phyloP scores from a whole-genome alignment of 1,140 invertebrate species.

The Drosophila pruinosa region DNA sequence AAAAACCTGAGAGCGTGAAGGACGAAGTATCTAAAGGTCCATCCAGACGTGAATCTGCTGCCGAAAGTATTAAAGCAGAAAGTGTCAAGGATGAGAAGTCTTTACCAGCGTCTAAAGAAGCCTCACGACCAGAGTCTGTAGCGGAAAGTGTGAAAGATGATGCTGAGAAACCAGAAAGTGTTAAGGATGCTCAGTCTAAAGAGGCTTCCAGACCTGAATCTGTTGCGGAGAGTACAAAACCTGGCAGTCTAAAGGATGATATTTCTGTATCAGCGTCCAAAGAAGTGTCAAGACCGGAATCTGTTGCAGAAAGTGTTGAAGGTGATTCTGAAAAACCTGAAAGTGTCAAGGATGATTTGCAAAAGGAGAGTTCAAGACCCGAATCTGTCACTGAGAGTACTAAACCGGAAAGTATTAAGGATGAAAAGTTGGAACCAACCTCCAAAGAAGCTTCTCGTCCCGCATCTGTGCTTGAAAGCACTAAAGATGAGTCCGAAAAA shows the following conservation, averaged over 20 bases:
- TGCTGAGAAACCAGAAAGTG: not conserved
- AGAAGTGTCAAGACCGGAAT: constrained; percentile 35
- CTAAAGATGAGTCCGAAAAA: constrained; percentile 19
- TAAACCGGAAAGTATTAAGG: constrained; percentile 13
- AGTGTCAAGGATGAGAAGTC: not conserved
- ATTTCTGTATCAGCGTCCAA: constrained; percentile 28
- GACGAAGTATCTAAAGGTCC: constrained; percentile 13
- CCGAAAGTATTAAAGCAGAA: constrained; percentile 4
- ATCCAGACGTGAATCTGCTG: constrained; percentile 29
- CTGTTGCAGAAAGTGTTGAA: constrained; percentile 34
- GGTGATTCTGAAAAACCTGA: constrained; percentile 22
- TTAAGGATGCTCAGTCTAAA: constrained; percentile 4
- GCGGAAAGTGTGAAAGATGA: constrained; percentile 35
- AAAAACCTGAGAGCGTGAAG: constrained; percentile 6
- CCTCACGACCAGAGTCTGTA: constrained; percentile 17
- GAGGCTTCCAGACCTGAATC: constrained; percentile 24
- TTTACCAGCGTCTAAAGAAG: not conserved
- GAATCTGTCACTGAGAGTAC: constrained; percentile 30
- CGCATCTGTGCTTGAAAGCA: constrained; percentile 23
- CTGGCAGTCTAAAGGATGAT: constrained; percentile 17
- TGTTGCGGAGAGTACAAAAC: constrained; percentile 28
- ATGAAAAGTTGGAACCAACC: constrained; percentile 28
- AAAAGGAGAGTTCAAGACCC: constrained; percentile 38
- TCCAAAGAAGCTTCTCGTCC: constrained; percentile 31
- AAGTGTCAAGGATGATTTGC: constrained; percentile 13